Evolutionary conservation across 2,888 invertebrate genomes (phyloP).

Genomic region (Limnephilus auricula): DNA sequence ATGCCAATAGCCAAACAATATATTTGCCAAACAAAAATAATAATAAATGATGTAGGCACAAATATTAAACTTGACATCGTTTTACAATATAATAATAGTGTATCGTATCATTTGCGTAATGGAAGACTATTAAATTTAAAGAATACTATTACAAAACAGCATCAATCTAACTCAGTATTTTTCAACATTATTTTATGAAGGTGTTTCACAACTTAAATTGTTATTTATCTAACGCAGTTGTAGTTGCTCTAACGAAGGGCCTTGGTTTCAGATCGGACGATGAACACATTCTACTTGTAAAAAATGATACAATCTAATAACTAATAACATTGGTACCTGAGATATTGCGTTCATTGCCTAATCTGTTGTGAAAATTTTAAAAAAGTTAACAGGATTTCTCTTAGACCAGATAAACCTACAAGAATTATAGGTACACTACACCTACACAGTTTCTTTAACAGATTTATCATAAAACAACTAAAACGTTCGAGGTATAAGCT

Average conservation of each 20-base stretch:
- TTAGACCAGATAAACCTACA: neutral
- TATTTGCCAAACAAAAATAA: neutral
- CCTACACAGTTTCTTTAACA: neutral
- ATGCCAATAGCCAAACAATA: neutral
- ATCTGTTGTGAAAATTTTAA: neutral
- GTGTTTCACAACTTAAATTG: neutral
- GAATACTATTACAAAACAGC: neutral
- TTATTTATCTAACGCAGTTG: neutral
- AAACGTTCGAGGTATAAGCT: neutral
- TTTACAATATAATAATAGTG: neutral
- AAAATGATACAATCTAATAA: neutral
- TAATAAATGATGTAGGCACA: neutral
- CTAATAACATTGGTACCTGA: neutral
- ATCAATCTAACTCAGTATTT: neutral
- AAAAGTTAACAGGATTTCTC: neutral
- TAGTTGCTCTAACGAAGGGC: neutral
- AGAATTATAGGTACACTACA: neutral
- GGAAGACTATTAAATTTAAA: neutral
- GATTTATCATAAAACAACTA: neutral
- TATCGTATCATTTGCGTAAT: neutral
- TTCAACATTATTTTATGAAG: neutral
- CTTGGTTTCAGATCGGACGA: neutral
- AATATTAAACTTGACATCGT: neutral
- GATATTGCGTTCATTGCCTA: neutral
- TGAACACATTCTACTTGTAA: neutral